phyloP scores from a whole-genome alignment of 2,888 invertebrate genomes.

The Galerucella nymphaeae region DNA sequence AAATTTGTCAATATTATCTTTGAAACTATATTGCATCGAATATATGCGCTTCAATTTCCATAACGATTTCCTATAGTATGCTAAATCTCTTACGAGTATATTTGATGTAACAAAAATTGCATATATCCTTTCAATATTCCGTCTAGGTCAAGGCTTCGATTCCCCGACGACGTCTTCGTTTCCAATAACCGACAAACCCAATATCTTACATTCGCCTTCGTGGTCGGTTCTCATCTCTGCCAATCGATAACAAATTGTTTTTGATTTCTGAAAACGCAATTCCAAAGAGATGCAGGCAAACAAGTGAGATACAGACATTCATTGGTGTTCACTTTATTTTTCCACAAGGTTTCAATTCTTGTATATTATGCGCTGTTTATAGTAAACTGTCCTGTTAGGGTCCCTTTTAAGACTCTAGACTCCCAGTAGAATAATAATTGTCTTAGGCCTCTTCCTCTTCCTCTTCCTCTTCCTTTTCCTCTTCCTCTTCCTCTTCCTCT shows the following conservation, averaged over 20 bases:
- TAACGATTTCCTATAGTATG: neutral
- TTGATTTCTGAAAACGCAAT: conserved; percentile 14
- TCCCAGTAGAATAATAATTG: too few relatives aligned
- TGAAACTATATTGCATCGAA: neutral
- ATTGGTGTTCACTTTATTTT: neutral
- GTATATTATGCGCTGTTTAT: too few relatives aligned
- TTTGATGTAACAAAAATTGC: neutral
- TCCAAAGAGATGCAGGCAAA: conserved; percentile 3
- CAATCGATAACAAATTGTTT: conserved; percentile 27
- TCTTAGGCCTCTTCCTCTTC: too few relatives aligned
- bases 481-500: too few relatives aligned
- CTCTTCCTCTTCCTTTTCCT: too few relatives aligned
- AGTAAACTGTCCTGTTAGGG: too few relatives aligned
- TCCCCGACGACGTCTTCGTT: neutral
- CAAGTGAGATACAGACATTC: neutral
- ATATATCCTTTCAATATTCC: conserved; percentile 10
- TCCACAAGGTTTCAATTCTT: neutral
- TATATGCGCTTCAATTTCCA: neutral
- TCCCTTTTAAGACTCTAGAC: too few relatives aligned
- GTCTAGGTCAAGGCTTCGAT: conserved; percentile 7
- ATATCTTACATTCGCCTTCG: conserved; percentile 9
- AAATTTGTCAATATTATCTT: too few relatives aligned
- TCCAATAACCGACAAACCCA: conserved; percentile 10
- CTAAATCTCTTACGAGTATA: neutral
- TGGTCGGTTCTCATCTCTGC: conserved; percentile 11